A percentile compares a stretch with the other conserved stretches of the same genome.
phyloP scores from a whole-genome alignment of 2,888 invertebrate genomes.

The Rhingia campestris region DNA sequence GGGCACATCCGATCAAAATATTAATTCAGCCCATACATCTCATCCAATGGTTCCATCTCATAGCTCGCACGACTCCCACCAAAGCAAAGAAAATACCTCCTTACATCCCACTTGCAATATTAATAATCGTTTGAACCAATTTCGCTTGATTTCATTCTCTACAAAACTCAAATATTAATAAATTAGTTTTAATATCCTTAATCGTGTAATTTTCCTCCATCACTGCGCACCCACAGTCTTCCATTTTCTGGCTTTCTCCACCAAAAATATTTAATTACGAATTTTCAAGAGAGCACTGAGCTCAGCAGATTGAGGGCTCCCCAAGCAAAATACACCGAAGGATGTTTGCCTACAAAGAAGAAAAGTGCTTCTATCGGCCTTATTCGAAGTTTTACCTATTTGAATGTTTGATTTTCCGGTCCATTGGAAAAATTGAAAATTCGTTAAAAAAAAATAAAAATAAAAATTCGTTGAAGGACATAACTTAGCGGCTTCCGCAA shows the following conservation, averaged over 20 bases:
- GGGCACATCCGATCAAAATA: too few relatives aligned
- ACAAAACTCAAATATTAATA: constrained; percentile 56
- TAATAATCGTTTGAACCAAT: constrained; percentile 43
- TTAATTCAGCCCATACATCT: too few relatives aligned
- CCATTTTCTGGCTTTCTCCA: constrained; percentile 12
- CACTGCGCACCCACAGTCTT: constrained; percentile 13
- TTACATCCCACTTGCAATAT: not conserved
- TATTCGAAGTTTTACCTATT: constrained; percentile 37
- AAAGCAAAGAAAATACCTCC: not conserved
- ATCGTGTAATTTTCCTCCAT: constrained; percentile 41
- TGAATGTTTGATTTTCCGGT: constrained; percentile 70
- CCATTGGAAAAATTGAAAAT: constrained; percentile 68
- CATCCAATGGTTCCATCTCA: not conserved
- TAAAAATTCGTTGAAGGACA: constrained; percentile 34
- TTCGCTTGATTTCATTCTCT: constrained; percentile 50
- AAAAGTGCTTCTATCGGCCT: constrained; percentile 35
- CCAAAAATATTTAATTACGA: constrained; percentile 61
- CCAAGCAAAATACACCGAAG: not conserved
- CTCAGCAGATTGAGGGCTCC: constrained; percentile 1
- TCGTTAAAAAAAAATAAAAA: constrained; percentile 1
- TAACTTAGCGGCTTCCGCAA: constrained; percentile 27
- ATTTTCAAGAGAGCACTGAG: constrained; percentile 14
- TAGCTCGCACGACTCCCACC: not conserved
- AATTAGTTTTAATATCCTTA: constrained; percentile 64
- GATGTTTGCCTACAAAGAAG: constrained; percentile 49